A percentile compares a stretch with the other conserved stretches of the same genome.
Evolutionary conservation across 2,888 invertebrate species (phyloP).

Genomic region (Phengaris arion): DNA sequence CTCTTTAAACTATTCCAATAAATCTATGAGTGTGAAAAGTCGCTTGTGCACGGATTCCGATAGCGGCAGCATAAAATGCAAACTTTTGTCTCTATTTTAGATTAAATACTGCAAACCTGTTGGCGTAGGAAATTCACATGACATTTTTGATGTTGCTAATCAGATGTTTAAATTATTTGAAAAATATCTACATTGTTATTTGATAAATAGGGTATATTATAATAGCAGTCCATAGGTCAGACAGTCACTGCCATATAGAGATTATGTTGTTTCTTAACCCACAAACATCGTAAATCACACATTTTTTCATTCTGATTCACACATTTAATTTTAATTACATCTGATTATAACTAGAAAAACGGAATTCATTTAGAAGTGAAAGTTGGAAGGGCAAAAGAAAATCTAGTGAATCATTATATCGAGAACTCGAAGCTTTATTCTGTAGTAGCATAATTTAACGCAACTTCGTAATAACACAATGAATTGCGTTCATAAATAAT

Average conservation of each 20-base stretch:
- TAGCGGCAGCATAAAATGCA: slow-evolving; percentile 29
- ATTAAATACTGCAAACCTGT: slow-evolving; percentile 14
- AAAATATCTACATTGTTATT: too few species aligned
- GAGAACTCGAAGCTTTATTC: not conserved
- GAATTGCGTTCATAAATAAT: slow-evolving; percentile 22
- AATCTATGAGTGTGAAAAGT: slow-evolving; percentile 26
- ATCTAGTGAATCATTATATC: not conserved
- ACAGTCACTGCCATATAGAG: too few species aligned
- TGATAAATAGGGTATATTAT: too few species aligned
- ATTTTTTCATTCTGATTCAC: too few species aligned
- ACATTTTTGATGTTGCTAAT: not conserved
- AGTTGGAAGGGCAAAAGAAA: not conserved
- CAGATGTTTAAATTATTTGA: too few species aligned
- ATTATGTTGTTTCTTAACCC: too few species aligned
- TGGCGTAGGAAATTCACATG: not conserved
- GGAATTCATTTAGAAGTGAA: too few species aligned
- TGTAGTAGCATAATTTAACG: slow-evolving; percentile 10
- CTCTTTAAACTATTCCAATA: slow-evolving; percentile 29
- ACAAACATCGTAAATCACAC: not conserved
- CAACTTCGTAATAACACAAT: slow-evolving; percentile 19
- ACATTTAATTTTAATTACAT: too few species aligned
- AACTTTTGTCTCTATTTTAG: not conserved
- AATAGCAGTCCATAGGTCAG: too few species aligned
- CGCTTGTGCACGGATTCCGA: slow-evolving; percentile 45
- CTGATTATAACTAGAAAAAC: too few species aligned